phyloP scores from a whole-genome alignment of 2,113 vertebrate genomes.

The Genyomyrus donnyi region DNA sequence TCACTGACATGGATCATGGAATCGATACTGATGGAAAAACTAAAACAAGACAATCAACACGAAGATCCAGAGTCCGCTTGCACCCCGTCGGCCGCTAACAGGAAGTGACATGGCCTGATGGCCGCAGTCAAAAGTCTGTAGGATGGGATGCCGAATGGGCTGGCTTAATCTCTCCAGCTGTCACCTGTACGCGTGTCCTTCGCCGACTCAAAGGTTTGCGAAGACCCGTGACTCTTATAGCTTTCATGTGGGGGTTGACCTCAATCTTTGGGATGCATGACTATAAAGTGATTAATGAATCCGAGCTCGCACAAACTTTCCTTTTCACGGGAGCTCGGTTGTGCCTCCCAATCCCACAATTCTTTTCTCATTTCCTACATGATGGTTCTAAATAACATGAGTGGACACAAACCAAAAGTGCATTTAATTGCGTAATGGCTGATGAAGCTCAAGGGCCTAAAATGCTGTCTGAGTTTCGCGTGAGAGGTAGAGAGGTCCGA shows the following conservation, averaged over 20 bases:
- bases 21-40: constrained; percentile 4
- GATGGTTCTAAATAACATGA: not conserved
- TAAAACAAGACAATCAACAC: constrained; percentile 16
- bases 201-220: not conserved
- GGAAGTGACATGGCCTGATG: constrained; percentile 20
- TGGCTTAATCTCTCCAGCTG: not conserved
- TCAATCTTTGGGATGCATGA: not conserved
- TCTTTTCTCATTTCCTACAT: not conserved
- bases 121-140: not conserved
- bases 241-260: not conserved
- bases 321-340: not conserved
- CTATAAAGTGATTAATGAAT: not conserved
- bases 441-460: not conserved
- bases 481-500: not conserved
- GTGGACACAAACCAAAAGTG: not conserved
- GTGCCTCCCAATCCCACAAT: not conserved
- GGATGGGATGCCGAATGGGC: not conserved
- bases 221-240: not conserved
- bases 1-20: not conserved
- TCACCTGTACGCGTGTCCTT: not conserved
- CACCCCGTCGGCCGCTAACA: not conserved
- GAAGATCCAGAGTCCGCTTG: not conserved
- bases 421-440: not conserved
- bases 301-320: not conserved
- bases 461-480: not conserved